These are phyloP conservation scores for Yoshiicerus persimilis DNA, from an alignment of 1,140 invertebrate genomes.

Conservation along the genomic window DNA sequence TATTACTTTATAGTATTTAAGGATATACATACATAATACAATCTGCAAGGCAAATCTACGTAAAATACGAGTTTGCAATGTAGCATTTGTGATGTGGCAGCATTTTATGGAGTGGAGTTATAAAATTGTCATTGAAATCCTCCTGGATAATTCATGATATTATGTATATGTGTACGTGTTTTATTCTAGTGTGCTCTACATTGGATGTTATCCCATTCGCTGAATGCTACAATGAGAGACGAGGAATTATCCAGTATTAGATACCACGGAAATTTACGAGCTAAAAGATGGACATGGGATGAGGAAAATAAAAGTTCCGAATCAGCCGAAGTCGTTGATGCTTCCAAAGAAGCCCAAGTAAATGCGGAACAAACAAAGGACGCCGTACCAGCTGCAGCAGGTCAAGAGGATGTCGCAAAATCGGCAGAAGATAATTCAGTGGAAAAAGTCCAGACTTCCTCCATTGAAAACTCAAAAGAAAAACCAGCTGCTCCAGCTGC, in stretches of 20 bases:
- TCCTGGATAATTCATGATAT: too few species aligned
- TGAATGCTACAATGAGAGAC: slow-evolving; percentile 48
- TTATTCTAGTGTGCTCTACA: slow-evolving; percentile 47
- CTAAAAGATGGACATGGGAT: background rate
- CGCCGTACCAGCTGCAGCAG: too few species aligned
- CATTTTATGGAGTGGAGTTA: too few species aligned
- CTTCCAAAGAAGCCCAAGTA: background rate
- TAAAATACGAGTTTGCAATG: too few species aligned
- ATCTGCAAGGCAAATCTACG: too few species aligned
- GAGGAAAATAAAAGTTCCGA: background rate
- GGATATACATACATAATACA: too few species aligned
- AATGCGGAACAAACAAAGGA: background rate
- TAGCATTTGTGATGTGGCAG: too few species aligned
- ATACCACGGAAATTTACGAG: background rate
- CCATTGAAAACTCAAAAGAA: background rate
- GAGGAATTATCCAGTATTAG: slow-evolving; percentile 34
- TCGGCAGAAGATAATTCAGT: background rate
- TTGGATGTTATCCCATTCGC: slow-evolving; percentile 51
- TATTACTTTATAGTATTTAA: too few species aligned
- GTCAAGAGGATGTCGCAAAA: background rate
- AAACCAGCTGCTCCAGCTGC: background rate
- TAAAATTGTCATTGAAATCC: too few species aligned
- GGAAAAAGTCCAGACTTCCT: background rate
- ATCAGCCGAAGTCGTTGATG: background rate
- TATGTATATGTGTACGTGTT: too few species aligned